phyloP scores from a whole-genome alignment of 2,113 vertebrate species.

The Amphiprion ocellaris region DNA sequence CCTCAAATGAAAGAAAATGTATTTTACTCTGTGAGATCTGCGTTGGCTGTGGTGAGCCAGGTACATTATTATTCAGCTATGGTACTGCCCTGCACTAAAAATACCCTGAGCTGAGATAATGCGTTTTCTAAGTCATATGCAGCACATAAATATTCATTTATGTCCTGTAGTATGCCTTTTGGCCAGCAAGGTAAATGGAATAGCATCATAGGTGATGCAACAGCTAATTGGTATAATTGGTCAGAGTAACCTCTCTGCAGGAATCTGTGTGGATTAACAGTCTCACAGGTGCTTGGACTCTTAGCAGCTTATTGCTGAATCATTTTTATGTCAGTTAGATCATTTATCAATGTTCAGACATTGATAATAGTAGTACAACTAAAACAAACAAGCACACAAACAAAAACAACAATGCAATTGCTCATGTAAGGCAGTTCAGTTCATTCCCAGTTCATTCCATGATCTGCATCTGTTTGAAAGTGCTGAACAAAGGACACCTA shows the following conservation, averaged over 20 bases:
- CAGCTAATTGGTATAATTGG: background rate
- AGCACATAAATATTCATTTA: background rate
- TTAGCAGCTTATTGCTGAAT: background rate
- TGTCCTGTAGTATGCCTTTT: background rate
- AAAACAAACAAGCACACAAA: background rate
- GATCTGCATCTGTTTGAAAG: too few species aligned
- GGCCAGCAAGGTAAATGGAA: background rate
- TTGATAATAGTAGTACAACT: background rate
- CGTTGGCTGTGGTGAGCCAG: background rate
- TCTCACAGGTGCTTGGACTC: background rate
- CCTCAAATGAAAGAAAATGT: background rate
- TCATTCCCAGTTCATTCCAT: background rate
- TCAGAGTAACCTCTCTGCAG: background rate
- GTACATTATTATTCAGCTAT: background rate
- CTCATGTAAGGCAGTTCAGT: constrained; percentile 37
- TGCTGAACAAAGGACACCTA: background rate
- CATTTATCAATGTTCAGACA: background rate
- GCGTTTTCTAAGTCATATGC: background rate
- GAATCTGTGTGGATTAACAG: background rate
- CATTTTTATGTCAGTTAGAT: background rate
- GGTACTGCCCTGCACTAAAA: background rate
- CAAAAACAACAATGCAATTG: background rate
- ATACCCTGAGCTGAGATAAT: background rate
- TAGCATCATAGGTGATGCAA: background rate
- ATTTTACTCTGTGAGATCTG: background rate